Evolutionary conservation across 2,888 invertebrate species (phyloP).

Genomic region (Dioctria linearis): DNA sequence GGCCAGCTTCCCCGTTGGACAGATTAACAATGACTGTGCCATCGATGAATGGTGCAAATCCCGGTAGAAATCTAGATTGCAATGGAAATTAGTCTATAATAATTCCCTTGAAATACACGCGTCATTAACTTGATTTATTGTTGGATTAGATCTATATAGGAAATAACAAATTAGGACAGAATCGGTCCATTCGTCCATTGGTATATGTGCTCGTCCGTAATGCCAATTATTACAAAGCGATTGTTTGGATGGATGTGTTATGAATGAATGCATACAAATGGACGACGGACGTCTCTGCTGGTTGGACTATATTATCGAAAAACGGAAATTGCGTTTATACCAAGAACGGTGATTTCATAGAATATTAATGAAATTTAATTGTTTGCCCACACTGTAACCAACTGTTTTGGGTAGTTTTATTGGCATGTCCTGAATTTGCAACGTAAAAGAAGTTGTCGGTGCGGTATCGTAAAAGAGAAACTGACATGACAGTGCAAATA

Average conservation of each 20-base stretch:
- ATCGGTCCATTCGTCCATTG: no score
- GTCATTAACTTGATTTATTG: constrained; percentile 50
- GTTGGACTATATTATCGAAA: neutral
- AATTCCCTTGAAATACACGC: constrained; percentile 31
- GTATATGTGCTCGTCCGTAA: no score
- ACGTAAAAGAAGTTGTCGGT: no score
- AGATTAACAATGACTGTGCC: constrained; percentile 86
- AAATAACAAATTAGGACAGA: constrained; percentile 12
- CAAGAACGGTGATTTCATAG: constrained; percentile 12
- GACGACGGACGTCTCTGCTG: neutral
- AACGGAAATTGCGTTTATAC: constrained; percentile 24
- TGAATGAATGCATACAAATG: neutral
- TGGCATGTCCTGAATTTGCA: neutral
- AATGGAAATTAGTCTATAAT: constrained; percentile 40
- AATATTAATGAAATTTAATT: constrained; percentile 36
- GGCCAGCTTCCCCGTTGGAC: constrained; percentile 67
- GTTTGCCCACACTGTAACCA: neutral
- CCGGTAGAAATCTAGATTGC: constrained; percentile 79
- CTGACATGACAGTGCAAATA: no score
- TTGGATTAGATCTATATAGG: constrained; percentile 28
- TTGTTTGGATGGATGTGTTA: neutral
- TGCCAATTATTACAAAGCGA: neutral
- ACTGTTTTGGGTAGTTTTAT: neutral
- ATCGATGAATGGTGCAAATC: constrained; percentile 96
- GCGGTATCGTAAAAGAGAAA: no score